phyloP scores from a whole-genome alignment of 2,797 vertebrate genomes.

The Gymnoscopelus braueri region DNA sequence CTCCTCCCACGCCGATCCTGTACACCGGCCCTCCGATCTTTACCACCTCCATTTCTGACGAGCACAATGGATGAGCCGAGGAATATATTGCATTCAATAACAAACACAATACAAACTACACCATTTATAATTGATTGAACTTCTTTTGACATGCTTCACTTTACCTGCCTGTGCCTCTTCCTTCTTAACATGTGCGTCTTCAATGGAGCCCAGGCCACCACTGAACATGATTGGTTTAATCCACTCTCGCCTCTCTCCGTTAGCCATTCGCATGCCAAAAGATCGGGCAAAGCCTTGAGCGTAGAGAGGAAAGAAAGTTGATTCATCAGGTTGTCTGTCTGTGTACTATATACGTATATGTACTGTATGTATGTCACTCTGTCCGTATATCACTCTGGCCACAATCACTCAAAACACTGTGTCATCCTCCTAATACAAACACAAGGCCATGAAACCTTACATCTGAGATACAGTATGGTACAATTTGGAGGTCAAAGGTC shows the following conservation, averaged over 20 bases:
- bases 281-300: constrained; percentile 91
- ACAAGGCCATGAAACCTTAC: no score
- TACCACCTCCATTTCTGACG: constrained; percentile 90
- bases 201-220: constrained; percentile 90
- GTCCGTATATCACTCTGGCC: no score
- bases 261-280: constrained; percentile 85
- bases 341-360: no score
- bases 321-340: background rate
- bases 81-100: constrained; percentile 1
- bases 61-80: constrained; percentile 16
- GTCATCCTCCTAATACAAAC: no score
- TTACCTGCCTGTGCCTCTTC: constrained; percentile 82
- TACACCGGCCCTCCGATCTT: constrained; percentile 95
- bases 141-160: background rate
- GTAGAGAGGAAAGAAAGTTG: background rate
- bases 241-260: constrained; percentile 89
- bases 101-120: background rate
- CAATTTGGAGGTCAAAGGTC: no score
- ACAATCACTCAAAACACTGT: no score
- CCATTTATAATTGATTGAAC: constrained; percentile 5
- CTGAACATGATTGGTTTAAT: constrained; percentile 97
- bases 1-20: constrained; percentile 93
- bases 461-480: no score
- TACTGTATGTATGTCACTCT: no score
- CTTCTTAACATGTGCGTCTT: constrained; percentile 86